These are phyloP conservation scores for Toxotes lorentzi DNA, from an alignment of 2,797 vertebrate genomes.

Conservation along the genomic window DNA sequence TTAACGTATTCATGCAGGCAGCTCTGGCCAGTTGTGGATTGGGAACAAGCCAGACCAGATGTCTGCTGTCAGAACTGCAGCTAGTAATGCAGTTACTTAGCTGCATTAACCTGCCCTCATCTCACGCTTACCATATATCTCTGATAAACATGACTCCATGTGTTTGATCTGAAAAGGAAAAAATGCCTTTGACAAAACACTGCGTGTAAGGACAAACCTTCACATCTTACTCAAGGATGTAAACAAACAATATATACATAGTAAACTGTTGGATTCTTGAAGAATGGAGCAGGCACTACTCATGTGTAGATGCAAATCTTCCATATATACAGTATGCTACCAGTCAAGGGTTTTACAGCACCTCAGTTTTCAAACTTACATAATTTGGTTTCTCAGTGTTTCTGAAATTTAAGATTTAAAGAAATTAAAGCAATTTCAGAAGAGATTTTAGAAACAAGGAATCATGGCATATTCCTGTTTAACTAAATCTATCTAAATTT, in stretches of 20 bases:
- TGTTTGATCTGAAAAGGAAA: slow-evolving; percentile 8
- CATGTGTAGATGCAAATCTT: slow-evolving; percentile 41
- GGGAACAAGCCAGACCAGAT: slow-evolving; percentile 13
- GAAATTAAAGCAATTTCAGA: neutral
- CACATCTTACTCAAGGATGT: slow-evolving; percentile 20
- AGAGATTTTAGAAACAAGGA: neutral
- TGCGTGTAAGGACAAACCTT: slow-evolving; percentile 1
- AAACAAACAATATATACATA: slow-evolving; percentile 10
- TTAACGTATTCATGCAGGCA: slow-evolving; percentile 21
- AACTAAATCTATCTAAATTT: too few species aligned
- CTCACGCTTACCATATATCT: slow-evolving; percentile 2
- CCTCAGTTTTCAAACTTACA: neutral
- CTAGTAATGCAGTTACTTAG: neutral
- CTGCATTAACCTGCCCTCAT: slow-evolving; percentile 1
- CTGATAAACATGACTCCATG: slow-evolving; percentile 14
- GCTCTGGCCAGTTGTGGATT: slow-evolving; percentile 18
- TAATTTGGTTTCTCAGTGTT: too few species aligned
- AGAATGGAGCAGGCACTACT: neutral
- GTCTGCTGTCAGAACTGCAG: slow-evolving; percentile 29
- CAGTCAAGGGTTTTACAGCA: neutral
- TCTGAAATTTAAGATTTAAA: neutral
- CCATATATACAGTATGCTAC: slow-evolving; percentile 15
- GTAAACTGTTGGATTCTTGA: slow-evolving; percentile 5
- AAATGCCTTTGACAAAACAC: neutral
- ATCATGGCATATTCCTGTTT: too few species aligned